Conservation (phyloP, 2,797 vertebrate genomes). For the Gambelia wislizenii region DNA sequence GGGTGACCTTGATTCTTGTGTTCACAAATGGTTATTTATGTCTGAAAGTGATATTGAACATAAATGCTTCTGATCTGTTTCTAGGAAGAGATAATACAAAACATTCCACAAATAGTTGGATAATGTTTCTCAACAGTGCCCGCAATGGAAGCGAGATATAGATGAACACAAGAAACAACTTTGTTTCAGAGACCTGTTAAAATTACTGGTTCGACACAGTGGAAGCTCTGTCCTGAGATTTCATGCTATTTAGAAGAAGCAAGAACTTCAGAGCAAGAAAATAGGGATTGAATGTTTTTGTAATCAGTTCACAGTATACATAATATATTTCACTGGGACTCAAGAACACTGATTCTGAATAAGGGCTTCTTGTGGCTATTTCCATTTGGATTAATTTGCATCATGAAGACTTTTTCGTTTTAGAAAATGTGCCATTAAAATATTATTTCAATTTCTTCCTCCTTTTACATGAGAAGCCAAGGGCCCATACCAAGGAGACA, state of each 20-base stretch:
- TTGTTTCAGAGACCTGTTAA: slow-evolving; percentile 35
- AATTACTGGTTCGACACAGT: slow-evolving; percentile 21
- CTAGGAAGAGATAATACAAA: slow-evolving; percentile 41
- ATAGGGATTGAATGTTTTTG: not conserved
- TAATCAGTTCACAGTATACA: slow-evolving; percentile 16
- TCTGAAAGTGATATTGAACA: slow-evolving; percentile 12
- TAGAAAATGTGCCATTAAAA: not conserved
- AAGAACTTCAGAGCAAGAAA: slow-evolving; percentile 9
- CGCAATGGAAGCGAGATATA: slow-evolving; percentile 50
- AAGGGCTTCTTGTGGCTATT: not conserved
- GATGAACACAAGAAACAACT: slow-evolving; percentile 45
- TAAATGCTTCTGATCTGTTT: slow-evolving; percentile 31
- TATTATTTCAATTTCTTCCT: not conserved
- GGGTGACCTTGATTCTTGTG: slow-evolving; percentile 1
- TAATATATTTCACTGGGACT: not conserved
- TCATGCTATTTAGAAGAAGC: slow-evolving; percentile 34
- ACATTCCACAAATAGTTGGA: slow-evolving; percentile 34
- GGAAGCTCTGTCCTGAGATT: not conserved
- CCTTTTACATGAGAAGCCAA: too few species aligned
- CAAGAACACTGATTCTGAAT: not conserved
- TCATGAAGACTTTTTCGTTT: not conserved
- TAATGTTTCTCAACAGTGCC: slow-evolving; percentile 28
- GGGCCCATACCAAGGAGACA: too few species aligned
- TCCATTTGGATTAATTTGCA: not conserved
- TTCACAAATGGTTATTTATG: slow-evolving; percentile 27